Percentiles rank a stretch among this genome's conserved stretches.
These are phyloP conservation scores for Synanthedon tipuliformis DNA, from an alignment of 2,888 invertebrate genomes.

Conservation along the genomic window DNA sequence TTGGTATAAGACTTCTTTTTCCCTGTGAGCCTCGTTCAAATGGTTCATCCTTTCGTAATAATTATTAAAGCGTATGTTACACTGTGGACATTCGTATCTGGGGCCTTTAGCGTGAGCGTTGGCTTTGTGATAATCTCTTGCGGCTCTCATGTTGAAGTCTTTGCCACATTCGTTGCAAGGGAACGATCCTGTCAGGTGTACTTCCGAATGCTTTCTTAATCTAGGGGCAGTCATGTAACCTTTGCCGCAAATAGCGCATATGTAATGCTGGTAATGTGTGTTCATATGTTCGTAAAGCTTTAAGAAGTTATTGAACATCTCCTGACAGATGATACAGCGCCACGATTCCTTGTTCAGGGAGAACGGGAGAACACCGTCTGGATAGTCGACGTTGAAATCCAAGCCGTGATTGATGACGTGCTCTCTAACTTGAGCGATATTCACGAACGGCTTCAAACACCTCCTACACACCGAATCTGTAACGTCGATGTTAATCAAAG, in stretches of 20 bases:
- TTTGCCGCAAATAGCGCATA: constrained; percentile 56
- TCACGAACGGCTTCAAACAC: constrained; percentile 30
- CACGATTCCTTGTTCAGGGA: constrained; percentile 45
- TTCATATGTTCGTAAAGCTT: constrained; percentile 63
- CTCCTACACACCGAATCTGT: constrained; percentile 38
- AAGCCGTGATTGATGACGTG: constrained; percentile 44
- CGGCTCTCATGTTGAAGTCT: constrained; percentile 43
- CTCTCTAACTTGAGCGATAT: constrained; percentile 33
- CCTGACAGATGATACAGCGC: constrained; percentile 44
- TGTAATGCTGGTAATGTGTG: constrained; percentile 53
- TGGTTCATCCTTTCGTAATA: constrained; percentile 56
- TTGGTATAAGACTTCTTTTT: constrained; percentile 40
- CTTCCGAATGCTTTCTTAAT: constrained; percentile 53
- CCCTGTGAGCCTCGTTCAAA: constrained; percentile 46
- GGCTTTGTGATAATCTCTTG: constrained; percentile 51
- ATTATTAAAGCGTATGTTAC: constrained; percentile 43
- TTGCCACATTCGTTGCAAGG: constrained; percentile 48
- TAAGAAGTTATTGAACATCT: constrained; percentile 50
- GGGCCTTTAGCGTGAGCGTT: constrained; percentile 45
- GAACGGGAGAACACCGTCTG: constrained; percentile 54
- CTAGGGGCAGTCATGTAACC: constrained; percentile 56
- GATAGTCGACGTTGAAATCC: constrained; percentile 33
- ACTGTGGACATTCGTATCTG: constrained; percentile 54
- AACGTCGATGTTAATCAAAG: constrained; percentile 49
- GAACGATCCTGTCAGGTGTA: constrained; percentile 49